These are phyloP conservation scores for Ceratoteleas bidentatus DNA, from an alignment of 1,140 invertebrate genomes.

Conservation along the genomic window DNA sequence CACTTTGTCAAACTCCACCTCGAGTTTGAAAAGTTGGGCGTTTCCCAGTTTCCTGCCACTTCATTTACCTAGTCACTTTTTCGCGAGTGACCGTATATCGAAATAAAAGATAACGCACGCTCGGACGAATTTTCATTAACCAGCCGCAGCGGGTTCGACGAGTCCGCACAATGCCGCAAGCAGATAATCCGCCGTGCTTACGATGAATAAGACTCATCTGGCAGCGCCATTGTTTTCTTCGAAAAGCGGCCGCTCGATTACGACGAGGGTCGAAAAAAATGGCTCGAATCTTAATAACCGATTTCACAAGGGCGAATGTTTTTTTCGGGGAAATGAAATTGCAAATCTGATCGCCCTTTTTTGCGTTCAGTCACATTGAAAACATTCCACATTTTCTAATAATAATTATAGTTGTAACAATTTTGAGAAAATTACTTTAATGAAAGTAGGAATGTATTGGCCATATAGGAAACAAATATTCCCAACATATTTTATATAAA, in stretches of 20 bases:
- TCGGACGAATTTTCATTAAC: conserved; percentile 65
- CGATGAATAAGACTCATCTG: conserved; percentile 63
- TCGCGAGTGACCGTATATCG: conserved; percentile 44
- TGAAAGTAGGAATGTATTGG: too few species aligned
- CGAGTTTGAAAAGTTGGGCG: conserved; percentile 1
- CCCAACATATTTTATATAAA: too few species aligned
- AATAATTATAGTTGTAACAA: too few species aligned
- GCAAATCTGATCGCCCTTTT: too few species aligned
- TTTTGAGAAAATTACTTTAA: too few species aligned
- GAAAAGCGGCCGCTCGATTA: conserved; percentile 29
- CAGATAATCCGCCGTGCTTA: conserved; percentile 59
- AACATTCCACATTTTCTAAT: too few species aligned
- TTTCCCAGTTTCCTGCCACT: conserved; percentile 34
- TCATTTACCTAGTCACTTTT: conserved; percentile 48
- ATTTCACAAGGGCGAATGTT: too few species aligned
- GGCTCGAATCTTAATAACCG: too few species aligned
- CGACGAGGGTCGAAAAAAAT: conserved; percentile 18
- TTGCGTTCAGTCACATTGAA: too few species aligned
- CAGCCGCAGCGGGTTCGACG: conserved; percentile 51
- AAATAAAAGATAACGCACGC: conserved; percentile 60
- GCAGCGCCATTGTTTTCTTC: conserved; percentile 59
- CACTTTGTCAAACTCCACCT: background rate
- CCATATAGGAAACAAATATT: too few species aligned
- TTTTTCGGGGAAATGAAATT: too few species aligned
- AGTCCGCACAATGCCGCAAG: conserved; percentile 58